Conservation (phyloP, 2,797 vertebrate genomes). For the Selene dorsalis region DNA sequence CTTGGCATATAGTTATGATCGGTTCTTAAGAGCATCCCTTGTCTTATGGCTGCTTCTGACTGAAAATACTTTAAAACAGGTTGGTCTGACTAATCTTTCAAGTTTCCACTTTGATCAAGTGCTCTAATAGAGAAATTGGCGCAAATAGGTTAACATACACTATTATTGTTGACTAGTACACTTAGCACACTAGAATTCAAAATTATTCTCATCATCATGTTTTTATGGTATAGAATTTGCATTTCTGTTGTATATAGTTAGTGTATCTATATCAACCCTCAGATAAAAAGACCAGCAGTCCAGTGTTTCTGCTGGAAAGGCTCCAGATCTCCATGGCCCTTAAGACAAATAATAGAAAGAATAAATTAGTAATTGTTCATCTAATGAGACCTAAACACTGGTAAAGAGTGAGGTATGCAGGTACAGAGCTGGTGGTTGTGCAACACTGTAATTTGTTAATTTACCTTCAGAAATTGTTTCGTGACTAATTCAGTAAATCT, state of each 20-base stretch:
- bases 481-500: not conserved
- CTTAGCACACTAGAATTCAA: not conserved
- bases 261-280: not conserved
- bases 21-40: not conserved
- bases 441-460: not conserved
- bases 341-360: conserved; percentile 4
- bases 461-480: not conserved
- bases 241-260: no score
- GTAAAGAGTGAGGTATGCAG: not conserved
- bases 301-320: not conserved
- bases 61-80: not conserved
- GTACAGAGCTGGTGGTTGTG: not conserved
- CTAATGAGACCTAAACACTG: not conserved
- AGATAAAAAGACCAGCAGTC: conserved; percentile 5
- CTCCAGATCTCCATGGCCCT: not conserved
- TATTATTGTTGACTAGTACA: not conserved
- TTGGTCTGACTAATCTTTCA: not conserved
- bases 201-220: not conserved
- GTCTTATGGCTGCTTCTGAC: not conserved
- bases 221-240: no score
- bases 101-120: not conserved
- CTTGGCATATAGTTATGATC: not conserved
- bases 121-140: not conserved
- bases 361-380: conserved; percentile 1
- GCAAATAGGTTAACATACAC: not conserved